These are phyloP conservation scores for Cepaea nemoralis DNA, from an alignment of 1,140 invertebrate species.

Conservation along the genomic window DNA sequence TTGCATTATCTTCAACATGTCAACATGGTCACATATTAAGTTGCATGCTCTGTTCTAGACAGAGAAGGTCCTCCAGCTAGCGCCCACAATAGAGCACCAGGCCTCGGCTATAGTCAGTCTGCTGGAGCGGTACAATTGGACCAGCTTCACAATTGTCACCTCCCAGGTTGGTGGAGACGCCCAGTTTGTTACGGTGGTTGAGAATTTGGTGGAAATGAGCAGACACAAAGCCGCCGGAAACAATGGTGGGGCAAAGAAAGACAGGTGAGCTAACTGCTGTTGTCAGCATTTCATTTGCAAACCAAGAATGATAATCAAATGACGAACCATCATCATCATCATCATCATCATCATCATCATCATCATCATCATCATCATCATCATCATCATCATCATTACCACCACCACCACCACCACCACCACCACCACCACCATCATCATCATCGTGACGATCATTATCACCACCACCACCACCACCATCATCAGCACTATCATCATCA, in stretches of 20 bases:
- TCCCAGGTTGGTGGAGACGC: constrained; percentile 90
- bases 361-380: too few species aligned
- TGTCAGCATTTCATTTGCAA: too few species aligned
- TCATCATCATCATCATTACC: too few species aligned
- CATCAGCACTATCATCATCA: background rate
- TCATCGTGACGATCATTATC: constrained; percentile 8
- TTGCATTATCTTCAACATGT: too few species aligned
- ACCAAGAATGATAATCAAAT: too few species aligned
- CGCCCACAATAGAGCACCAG: constrained; percentile 93
- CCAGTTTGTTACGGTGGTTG: constrained; percentile 92
- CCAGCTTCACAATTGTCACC: constrained; percentile 90
- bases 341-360: too few species aligned
- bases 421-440: constrained; percentile 17
- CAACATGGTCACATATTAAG: too few species aligned
- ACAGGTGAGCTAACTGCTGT: background rate
- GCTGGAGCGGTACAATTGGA: constrained; percentile 94
- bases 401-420: background rate
- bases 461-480: constrained; percentile 23
- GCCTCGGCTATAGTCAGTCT: constrained; percentile 93
- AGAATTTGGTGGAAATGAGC: constrained; percentile 66
- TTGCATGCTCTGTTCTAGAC: too few species aligned
- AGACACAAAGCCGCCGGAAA: background rate
- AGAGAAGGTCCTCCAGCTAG: constrained; percentile 80
- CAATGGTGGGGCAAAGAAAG: background rate
- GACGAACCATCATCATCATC: too few species aligned